Evolutionary conservation across 1,140 invertebrate species (phyloP), one percentile per base, ranked within the genome.

Genomic region (Drosophila azteca): DNA sequence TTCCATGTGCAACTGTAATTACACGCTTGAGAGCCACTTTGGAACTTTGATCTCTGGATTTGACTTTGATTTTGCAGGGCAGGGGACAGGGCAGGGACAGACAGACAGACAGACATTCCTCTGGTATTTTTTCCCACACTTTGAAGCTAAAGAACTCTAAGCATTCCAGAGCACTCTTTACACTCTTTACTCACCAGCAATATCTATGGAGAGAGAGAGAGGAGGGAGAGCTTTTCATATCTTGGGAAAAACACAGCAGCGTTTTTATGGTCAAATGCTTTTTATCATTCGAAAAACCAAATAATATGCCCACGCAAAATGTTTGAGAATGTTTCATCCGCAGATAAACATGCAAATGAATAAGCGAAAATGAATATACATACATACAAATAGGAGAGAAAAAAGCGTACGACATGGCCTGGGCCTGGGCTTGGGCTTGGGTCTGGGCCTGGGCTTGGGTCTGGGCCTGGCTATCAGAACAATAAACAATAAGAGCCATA

Each of bases 401-500:
- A 70, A 57, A 55, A 83, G 35, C 31, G 31, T 67, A 77, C 76
- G 53, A 67, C 77, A 61, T 13, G 24, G 24, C 24, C 24, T 24
- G n/a, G 24, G 2, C 22, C 51, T 26, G 50, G 48, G 45, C 43
- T 24, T n/a, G n/a, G n/a, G n/a, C n/a, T n/a, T n/a, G n/a, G n/a
- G n/a, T n/a, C n/a, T n/a, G n/a, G n/a, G n/a, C n/a, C n/a, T n/a
- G n/a, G n/a, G n/a, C n/a, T n/a, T n/a, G n/a, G n/a, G n/a, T n/a
- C n/a, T n/a, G n/a, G 26, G 13, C 20, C 57, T 20, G 54, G 31
- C 66, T 52, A 69, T 69, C 79, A 70, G 75, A 39, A 46, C 46
- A 46, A 81, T 81, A 77, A 76, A 84, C 82, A 75, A 87, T 87
- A 76, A 88, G 70, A 88, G 70, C 72, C 69, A 71, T 87, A 82